Percentiles rank a stretch among this genome's conserved stretches.
Evolutionary conservation across 2,113 vertebrate species (phyloP).

Genomic region (Anthoscopus minutus): DNA sequence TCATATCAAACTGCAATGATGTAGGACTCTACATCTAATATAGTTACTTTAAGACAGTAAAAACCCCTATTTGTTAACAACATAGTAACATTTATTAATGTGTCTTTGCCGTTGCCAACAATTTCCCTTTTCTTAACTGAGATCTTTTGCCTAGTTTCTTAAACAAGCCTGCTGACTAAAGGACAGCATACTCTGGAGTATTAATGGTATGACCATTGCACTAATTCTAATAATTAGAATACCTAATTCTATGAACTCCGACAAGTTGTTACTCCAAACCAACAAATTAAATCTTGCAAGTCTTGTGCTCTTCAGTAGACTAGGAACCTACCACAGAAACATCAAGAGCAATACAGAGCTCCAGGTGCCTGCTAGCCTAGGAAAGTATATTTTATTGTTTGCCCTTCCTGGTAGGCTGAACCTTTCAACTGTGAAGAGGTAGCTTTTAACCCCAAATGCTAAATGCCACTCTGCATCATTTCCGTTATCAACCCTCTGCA

Average conservation of each 20-base stretch:
- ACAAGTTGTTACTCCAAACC: neutral
- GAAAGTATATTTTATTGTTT: neutral
- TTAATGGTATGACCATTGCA: neutral
- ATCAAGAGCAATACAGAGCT: neutral
- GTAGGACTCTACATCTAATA: neutral
- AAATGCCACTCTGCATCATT: neutral
- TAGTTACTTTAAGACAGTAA: neutral
- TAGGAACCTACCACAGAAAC: neutral
- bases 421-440: neutral
- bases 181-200: neutral
- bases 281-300: neutral
- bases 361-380: neutral
- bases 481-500: rapidly evolving
- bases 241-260: neutral
- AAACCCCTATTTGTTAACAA: neutral
- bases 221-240: no score
- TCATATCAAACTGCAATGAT: neutral
- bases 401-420: neutral
- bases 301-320: neutral
- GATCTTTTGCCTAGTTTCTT: neutral
- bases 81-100: no score
- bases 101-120: neutral
- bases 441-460: neutral
- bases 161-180: neutral
- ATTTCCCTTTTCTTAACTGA: neutral